Base-by-base conservation (phyloP, 2,888 invertebrate genomes). In the Clivina fossor region DNA sequence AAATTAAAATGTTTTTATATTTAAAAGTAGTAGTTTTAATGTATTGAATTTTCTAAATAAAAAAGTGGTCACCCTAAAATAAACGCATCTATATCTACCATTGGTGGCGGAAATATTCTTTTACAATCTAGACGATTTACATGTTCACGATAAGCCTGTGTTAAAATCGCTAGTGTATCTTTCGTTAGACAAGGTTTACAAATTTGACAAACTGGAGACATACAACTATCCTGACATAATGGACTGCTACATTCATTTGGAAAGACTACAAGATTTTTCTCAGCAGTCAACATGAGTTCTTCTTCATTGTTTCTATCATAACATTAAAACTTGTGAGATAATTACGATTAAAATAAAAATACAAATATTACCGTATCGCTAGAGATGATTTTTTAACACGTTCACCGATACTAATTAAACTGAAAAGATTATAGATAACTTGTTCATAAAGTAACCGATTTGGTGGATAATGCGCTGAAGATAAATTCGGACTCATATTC, bases 401-500 rank as follows among this genome's bases (percentile, higher is more conserved):
- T 49, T 78, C 77, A 3, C 79, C 80, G 8, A 95, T 74, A 0
- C 95, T 95, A 4, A 90, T 82, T 28, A 98, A 70, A 18, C 86
- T 81, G 49, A 96, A 80, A 20, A 91, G 69, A 72, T 88, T 93
- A 71, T 87, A 93, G 8, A 97, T 67, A 0, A 97, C 90, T 76
- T 97, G 95, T 66, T 96, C 93, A 67, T 97, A 98, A 0, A 98
- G 74, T 20, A 92, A 72, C 59, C 83, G 81, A 73, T 98, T 98
- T 0, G 85, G 88, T n/a, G 88, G 85, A 71, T 87, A 97, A 74
- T 97, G 95, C 0, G 88, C 88, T 0, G 96, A 93, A 0, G 93
- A 93, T 56, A 98, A 78, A 77, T 98, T 98, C 0, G 98, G 98
- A 9, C 95, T 95, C 98, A 98, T 97, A 69, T 98, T 98, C 1